Evolutionary conservation across 1,140 invertebrate genomes (phyloP), one percentile per base, ranked within the genome.

Genomic region (Whitmania pigra): DNA sequence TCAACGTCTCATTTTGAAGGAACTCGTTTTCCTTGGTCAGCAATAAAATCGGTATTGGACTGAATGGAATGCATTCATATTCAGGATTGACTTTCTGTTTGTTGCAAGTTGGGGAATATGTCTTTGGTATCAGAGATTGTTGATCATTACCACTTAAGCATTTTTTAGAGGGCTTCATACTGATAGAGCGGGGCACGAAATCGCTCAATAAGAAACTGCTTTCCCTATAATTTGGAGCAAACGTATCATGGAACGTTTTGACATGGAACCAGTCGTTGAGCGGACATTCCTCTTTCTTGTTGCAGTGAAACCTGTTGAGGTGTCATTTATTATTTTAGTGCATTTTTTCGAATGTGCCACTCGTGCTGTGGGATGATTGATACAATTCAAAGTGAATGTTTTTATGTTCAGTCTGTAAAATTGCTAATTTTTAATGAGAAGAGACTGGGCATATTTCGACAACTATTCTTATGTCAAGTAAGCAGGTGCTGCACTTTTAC

Each of bases 181-280:
- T 71, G 7, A 71, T 43, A 20, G 40, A 25, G 22, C 49, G 11
- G n/a, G 69, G 69, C 9, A 71, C 69, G 11, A 71, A 22, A 25
- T 36, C 25, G 69, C 53, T 53, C 22, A 36, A 71, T 6, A 71
- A 49, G 53, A 71, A 71, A 36, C 69, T 71, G 53, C 22, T 25
- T 22, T 71, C 69, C n/a, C 69, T 27, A 49, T 71, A 71, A 22
- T 49, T 49, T 49, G 43, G 43, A 36, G 31, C 43, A 49, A 69
- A 69, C 25, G 31, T 22, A 1, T 25, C 67, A n/a, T 69, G 22
- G n/a, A 69, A 69, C n/a, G 5, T 4, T 69, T 4, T 36, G 6
- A 69, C 27, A 6, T 40, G 3, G 22, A 69, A 13, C 43, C 43
- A 40, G 27, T 49, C 0, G 9, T 27, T 27, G 29, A 69, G 25